phyloP scores from a whole-genome alignment of 2,888 invertebrate species.

The Parnassius glacialis region DNA sequence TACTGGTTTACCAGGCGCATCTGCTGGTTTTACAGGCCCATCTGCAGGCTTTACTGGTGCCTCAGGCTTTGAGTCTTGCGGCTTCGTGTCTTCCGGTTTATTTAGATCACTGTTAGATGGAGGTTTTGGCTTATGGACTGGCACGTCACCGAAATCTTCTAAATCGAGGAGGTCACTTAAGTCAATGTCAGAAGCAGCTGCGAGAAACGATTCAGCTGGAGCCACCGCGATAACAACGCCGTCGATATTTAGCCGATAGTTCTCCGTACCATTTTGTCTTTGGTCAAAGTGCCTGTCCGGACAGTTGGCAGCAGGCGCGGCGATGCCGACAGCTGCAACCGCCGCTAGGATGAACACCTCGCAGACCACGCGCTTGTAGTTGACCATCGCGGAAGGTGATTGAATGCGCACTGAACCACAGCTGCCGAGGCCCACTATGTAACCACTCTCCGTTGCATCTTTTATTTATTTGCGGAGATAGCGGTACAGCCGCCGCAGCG shows the following conservation, averaged over 20 bases:
- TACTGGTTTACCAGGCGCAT: constrained; percentile 37
- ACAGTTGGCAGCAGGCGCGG: constrained; percentile 51
- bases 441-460: constrained; percentile 70
- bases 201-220: constrained; percentile 81
- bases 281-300: constrained; percentile 80
- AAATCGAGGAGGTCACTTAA: constrained; percentile 60
- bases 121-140: constrained; percentile 35
- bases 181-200: constrained; percentile 76
- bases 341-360: constrained; percentile 53
- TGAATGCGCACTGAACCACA: constrained; percentile 58
- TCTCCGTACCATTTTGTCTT: constrained; percentile 89
- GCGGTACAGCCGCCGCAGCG: constrained; percentile 67
- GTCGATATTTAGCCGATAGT: constrained; percentile 85
- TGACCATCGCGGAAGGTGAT: constrained; percentile 70
- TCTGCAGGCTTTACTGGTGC: constrained; percentile 33
- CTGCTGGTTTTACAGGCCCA: constrained; percentile 31
- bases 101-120: constrained; percentile 34
- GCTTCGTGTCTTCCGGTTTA: constrained; percentile 37
- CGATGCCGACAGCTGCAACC: constrained; percentile 37
- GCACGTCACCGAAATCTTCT: constrained; percentile 47
- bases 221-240: constrained; percentile 85
- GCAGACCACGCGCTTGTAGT: constrained; percentile 71
- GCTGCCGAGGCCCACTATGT: constrained; percentile 63
- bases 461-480: constrained; percentile 78
- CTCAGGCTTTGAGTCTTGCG: constrained; percentile 37